Base-by-base conservation (phyloP, 2,888 invertebrate genomes). In the Mylabris sibirica region DNA sequence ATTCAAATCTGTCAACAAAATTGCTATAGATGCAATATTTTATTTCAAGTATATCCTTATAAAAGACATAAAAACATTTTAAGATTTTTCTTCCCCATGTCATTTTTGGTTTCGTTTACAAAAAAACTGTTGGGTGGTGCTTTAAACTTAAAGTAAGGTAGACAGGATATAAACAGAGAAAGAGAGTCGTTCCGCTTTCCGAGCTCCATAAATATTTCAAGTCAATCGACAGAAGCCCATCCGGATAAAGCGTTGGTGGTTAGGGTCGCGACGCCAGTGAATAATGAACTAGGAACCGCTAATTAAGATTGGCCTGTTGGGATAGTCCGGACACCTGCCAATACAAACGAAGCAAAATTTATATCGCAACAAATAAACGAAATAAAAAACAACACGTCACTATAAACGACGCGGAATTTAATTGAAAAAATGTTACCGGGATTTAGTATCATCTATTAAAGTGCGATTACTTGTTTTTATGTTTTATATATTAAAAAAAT, bases 281-380 rank as follows among this genome's bases (percentile, higher is more conserved):
- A 83, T 83, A 83, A 84, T 83, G 83, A 83, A 84, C 82, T 77
- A 76, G 80, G 78, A 78, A 83, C 83, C 83, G 81, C 84, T 84
- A 84, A 84, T 84, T 84, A 84, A 84, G 83, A 83, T 81, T 78
- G 77, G 81, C 79, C 83, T 81, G 79, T 78, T 77, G 83, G 83
- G 81, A 80, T 49, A 78, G 72, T 60, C 73, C 82, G 79, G 83
- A 82, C 84, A 83, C 82, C 83, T 83, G 84, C 82, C 83, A 83
- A 84, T 84, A 82, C 78, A 70, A 76, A 73, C 72, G 69, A 72
- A 72, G 75, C 75, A 77, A 77, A 80, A 83, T 83, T 82, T 82
- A 83, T 82, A 80, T 77, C 11, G 20, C 8, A 44, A 5, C 41
- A 41, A 41, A 41, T 5, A 20, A 20, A 49, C n/a, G 3, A 49